Percentiles rank a stretch among this genome's conserved stretches.
phyloP scores from a whole-genome alignment of 2,113 vertebrate species.

The Ageneiosus marmoratus region DNA sequence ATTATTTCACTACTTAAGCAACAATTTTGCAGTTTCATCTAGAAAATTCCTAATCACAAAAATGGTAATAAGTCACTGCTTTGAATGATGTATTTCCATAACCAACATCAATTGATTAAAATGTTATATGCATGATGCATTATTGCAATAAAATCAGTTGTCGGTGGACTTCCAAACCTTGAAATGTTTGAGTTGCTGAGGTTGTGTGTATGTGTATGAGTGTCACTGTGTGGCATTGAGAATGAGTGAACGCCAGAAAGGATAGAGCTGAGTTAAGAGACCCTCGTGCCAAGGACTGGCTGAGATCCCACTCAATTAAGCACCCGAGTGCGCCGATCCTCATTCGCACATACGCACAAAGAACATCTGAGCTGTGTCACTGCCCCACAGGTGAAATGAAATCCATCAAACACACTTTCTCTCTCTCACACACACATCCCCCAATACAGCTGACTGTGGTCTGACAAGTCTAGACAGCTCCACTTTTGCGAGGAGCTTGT shows the following conservation, averaged over 20 bases:
- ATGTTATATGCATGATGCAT: no score
- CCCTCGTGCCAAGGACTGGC: conserved; percentile 38
- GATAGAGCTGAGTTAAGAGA: conserved; percentile 27
- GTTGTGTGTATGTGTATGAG: neutral
- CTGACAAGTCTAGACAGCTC: conserved; percentile 35
- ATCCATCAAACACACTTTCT: conserved; percentile 29
- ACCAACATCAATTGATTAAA: neutral
- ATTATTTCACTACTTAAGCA: no score
- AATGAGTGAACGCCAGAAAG: conserved; percentile 4
- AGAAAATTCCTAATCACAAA: neutral
- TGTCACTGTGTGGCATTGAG: neutral
- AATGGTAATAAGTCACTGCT: neutral
- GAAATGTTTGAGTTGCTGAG: neutral
- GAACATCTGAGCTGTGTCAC: conserved; percentile 49
- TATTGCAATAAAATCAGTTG: neutral
- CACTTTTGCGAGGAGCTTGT: neutral
- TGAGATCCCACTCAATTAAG: conserved; percentile 58
- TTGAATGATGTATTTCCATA: neutral
- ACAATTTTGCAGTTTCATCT: neutral
- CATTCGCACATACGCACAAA: conserved; percentile 44
- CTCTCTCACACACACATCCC: neutral
- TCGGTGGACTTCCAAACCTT: neutral
- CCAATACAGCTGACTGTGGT: conserved; percentile 10
- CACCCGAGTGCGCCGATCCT: conserved; percentile 46
- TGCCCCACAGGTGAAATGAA: conserved; percentile 38